phyloP scores from a whole-genome alignment of 1,140 invertebrate species.

The Drosophila fuyamai region DNA sequence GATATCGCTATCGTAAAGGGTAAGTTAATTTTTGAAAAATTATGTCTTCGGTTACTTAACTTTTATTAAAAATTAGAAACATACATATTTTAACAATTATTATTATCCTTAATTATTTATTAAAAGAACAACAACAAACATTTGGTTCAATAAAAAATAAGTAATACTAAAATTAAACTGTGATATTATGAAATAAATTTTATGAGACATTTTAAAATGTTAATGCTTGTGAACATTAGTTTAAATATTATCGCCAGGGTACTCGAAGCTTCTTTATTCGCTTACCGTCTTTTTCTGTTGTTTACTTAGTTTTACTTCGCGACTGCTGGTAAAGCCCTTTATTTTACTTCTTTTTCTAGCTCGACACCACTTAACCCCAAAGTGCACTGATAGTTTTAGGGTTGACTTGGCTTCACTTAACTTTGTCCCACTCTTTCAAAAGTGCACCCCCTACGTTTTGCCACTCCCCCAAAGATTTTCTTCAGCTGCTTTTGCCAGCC shows the following conservation, averaged over 20 bases:
- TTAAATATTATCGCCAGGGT: not conserved
- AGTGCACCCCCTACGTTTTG: not conserved
- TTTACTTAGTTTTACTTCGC: not conserved
- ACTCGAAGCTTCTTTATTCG: not conserved
- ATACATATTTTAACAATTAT: too few relatives aligned
- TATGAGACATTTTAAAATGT: too few relatives aligned
- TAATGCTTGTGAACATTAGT: too few relatives aligned
- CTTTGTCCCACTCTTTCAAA: not conserved
- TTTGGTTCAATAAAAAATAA: too few relatives aligned
- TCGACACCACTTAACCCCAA: constrained; percentile 42
- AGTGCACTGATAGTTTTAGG: constrained; percentile 50
- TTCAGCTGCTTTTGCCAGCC: constrained; percentile 5
- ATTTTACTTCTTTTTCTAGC: constrained; percentile 4
- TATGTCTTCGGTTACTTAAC: too few relatives aligned
- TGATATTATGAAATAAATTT: too few relatives aligned
- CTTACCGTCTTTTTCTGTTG: not conserved
- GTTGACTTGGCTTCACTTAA: constrained; percentile 42
- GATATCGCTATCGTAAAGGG: not conserved
- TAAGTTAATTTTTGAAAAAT: not conserved
- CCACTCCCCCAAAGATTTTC: not conserved
- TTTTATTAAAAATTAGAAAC: too few relatives aligned
- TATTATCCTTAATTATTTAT: too few relatives aligned
- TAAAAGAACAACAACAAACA: too few relatives aligned
- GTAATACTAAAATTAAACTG: too few relatives aligned
- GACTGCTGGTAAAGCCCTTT: constrained; percentile 1